Base-by-base conservation (phyloP, 2,113 vertebrate genomes). In the Gulo gulo region DNA sequence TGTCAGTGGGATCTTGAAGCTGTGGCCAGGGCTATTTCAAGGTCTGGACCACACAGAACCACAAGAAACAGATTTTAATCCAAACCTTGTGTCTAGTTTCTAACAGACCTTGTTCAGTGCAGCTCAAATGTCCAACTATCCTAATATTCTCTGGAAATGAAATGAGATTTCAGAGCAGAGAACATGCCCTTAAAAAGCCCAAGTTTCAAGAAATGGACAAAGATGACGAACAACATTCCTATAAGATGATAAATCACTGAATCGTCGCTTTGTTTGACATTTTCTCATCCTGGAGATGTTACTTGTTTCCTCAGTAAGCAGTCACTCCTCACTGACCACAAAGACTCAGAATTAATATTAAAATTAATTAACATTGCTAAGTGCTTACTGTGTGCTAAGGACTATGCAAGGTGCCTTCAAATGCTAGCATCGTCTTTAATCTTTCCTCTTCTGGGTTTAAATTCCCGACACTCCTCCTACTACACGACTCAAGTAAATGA, bases 1-100 rank as follows among this genome's bases (percentile, higher is more conserved):
- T 83, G 86, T 63, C 94, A 94, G 29, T 2, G 59, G 73, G 95
- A 80, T 94, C 63, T 93, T 89, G 93, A 94, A 95, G 39, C 71
- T 93, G 29, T 4, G 0, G 92, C 57, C 92, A 76, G 74, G 95
- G 82, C 61, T 81, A 59, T 94, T 83, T 94, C 45, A 95, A 98
- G 83, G 87, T 95, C 80, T 97, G 55, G 61, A 67, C 80, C 52
- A 39, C 23, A 88, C 23, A 89, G 61, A 97, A 76, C 61, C 88
- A 92, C 15, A 39, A 97, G 83, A 84, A 88, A 83, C 67, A 63
- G 65, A 80, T 80, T 57, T 85, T 76, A 92, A 39, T 47, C 24
- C 63, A 81, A 73, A 57, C 24, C 45, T n/a, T 57, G 34, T 3
- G 39, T 2, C 57, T 65, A 59, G 31, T 91, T 95, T 47, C 93